Base-by-base conservation (phyloP, 1,140 invertebrate species). In the Drosophila burlai region DNA sequence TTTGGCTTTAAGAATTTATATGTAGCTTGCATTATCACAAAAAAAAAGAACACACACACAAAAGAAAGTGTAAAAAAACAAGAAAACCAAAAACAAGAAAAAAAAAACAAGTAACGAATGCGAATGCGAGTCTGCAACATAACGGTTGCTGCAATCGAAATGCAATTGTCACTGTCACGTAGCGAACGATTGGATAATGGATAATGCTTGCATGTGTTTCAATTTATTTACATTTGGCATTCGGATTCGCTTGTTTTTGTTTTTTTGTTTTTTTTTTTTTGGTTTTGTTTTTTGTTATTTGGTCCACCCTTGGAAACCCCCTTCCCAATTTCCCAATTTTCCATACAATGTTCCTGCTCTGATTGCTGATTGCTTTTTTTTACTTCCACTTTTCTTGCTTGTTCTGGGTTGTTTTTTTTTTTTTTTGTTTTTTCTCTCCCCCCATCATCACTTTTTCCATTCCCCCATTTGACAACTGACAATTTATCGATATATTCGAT, bases 171-270 rank as follows among this genome's bases (percentile, higher is more conserved):
- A 73, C 67, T 73, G 69, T 73, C 69, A 73, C 67, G 69, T 73
- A 73, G 68, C 71, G 15, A 73, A 73, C 55, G 54, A 74, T 52
- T 73, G 55, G 69, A 71, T 71, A 73, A 73, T 73, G 69, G 69
- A 73, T 73, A 74, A 73, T 74, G 71, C 71, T 73, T 74, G 71
- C 71, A 74, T 74, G 71, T 73, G 71, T 74, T 74, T 74, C 71
- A 74, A 74, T 74, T 74, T 74, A 74, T 74, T 74, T 74, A 73
- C 71, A 74, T 74, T 74, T 74, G 71, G 54, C 71, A 74, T 74
- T 74, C 71, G 55, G 46, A 55, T 52, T 73, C 71, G 68, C 71
- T 74, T 69, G 66, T 68, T 55, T 29, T 43, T 63, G 7, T 15
- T 29, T 42, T 63, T 11, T 15, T 42, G 54, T 11, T 15, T 29